Evolutionary conservation across 92 coral and sea anemone species (phyloP).

Genomic region (Porites divaricata): DNA sequence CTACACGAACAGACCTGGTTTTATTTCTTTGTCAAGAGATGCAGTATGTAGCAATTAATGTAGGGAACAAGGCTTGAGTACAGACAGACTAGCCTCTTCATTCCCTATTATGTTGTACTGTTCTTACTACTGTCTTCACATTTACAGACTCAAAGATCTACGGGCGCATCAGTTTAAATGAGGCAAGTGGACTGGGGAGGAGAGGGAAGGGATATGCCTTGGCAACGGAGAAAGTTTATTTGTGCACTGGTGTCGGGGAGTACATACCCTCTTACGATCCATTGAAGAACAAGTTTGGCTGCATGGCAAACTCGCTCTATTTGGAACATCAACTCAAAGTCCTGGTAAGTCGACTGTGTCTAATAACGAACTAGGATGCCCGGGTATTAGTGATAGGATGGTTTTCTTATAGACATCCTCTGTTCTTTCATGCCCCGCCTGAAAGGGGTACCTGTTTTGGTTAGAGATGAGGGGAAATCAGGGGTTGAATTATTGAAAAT

Average conservation of each 20-base stretch:
- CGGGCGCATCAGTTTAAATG: constrained; percentile 83
- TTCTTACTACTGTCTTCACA: neutral
- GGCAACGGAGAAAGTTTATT: constrained; percentile 78
- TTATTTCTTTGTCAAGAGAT: no score
- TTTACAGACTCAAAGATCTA: constrained; percentile 86
- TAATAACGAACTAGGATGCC: neutral
- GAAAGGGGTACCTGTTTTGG: no score
- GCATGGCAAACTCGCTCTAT: constrained; percentile 83
- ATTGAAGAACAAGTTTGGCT: constrained; percentile 78
- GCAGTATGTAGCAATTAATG: no score
- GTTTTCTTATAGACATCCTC: no score
- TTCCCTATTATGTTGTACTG: no score
- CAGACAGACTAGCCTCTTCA: no score
- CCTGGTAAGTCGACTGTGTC: constrained; percentile 66
- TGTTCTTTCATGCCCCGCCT: no score
- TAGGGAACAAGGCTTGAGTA: no score
- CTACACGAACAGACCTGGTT: no score
- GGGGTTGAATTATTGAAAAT: no score
- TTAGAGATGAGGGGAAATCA: no score
- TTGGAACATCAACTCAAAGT: constrained; percentile 85
- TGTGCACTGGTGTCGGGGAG: constrained; percentile 92
- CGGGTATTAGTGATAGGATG: no score
- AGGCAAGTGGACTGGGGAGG: constrained; percentile 67
- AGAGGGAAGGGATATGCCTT: constrained; percentile 75
- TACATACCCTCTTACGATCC: constrained; percentile 89